Base-by-base conservation (phyloP, 2,888 invertebrate species). In the Amblyjoppa fuscipennis region DNA sequence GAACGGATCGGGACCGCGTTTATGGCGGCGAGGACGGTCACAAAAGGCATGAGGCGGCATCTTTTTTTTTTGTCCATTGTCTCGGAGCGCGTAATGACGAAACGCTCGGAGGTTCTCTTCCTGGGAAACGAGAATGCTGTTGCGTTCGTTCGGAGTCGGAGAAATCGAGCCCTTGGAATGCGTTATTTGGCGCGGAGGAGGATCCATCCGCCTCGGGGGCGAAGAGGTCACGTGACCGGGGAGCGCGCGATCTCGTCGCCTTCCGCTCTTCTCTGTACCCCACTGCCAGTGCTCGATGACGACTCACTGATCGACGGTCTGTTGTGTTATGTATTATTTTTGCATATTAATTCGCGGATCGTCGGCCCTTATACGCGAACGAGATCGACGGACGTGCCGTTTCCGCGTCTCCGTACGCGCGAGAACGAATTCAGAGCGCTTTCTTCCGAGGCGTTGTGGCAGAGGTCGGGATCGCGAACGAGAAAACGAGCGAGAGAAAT, bases 21-120 rank as follows among this genome's bases (percentile, higher is more conserved):
- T 56, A 69, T 20, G 51, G 34, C 64, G 41, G 56, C 25, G 45
- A 45, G 64, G 51, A 64, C 66, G 64, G 53, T 66, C 59, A 53
- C 20, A 56, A 66, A 82, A 77, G 51, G 73, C 53, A 45, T 4
- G 20, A 41, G 28, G 34, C 16, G 51, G 51, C 13, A 25, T 51
- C 25, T 69, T 45, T 74, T 56, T 69, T 75, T 69, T 59, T 71
- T 73, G 59, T 64, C 71, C 68, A 83, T 83, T 82, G 76, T 82
- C 71, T 76, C 11, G 25, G 45, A 13, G 61, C 13, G 11, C 34
- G 49, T 34, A 28, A 59, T 68, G 28, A 79, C 41, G 20, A 66
- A 76, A 68, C 85, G 84, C 38, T 76, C 20, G 80, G 83, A 83
- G 85, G 83, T 84, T 87, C 86, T 85, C 70, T 71, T 79, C n/a